Conservation (phyloP, 2,113 vertebrate species). For the Channa maculata region DNA sequence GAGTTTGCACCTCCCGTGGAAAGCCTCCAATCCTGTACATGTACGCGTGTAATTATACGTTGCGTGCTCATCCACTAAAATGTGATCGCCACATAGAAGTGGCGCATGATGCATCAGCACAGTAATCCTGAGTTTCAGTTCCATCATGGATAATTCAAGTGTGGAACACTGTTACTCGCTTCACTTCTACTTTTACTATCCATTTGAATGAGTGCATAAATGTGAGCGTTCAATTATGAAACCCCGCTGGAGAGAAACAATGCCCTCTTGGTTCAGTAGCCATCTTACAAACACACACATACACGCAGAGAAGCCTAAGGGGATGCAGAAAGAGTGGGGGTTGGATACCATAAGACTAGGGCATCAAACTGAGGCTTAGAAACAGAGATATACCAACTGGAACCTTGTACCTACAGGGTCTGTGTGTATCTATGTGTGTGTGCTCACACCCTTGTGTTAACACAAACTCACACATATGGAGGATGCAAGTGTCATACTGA, state of each 20-base stretch:
- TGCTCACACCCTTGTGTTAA: slow-evolving; percentile 63
- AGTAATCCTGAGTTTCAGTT: slow-evolving; percentile 45
- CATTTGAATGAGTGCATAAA: slow-evolving; percentile 67
- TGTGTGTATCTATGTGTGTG: slow-evolving; percentile 57
- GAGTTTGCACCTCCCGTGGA: slow-evolving; percentile 61
- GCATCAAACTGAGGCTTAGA: slow-evolving; percentile 81
- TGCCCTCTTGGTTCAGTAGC: slow-evolving; percentile 82
- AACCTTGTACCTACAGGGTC: slow-evolving; percentile 78
- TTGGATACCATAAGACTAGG: slow-evolving; percentile 80
- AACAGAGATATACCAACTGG: slow-evolving; percentile 82
- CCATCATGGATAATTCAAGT: slow-evolving; percentile 35
- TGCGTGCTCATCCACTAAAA: slow-evolving; percentile 27
- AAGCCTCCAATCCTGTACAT: slow-evolving; percentile 28
- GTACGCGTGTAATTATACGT: slow-evolving; percentile 27
- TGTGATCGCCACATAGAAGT: slow-evolving; percentile 5
- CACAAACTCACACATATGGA: slow-evolving; percentile 76
- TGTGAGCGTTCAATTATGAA: slow-evolving; percentile 77
- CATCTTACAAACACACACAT: slow-evolving; percentile 63
- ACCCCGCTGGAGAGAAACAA: slow-evolving; percentile 80
- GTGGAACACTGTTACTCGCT: slow-evolving; percentile 33
- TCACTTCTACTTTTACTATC: slow-evolving; percentile 62
- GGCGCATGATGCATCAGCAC: neutral
- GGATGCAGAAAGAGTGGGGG: slow-evolving; percentile 79
- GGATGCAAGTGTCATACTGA: slow-evolving; percentile 69
- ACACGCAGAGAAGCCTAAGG: slow-evolving; percentile 64